Base-by-base conservation (phyloP, 2,113 vertebrate genomes). In the Caretta caretta region DNA sequence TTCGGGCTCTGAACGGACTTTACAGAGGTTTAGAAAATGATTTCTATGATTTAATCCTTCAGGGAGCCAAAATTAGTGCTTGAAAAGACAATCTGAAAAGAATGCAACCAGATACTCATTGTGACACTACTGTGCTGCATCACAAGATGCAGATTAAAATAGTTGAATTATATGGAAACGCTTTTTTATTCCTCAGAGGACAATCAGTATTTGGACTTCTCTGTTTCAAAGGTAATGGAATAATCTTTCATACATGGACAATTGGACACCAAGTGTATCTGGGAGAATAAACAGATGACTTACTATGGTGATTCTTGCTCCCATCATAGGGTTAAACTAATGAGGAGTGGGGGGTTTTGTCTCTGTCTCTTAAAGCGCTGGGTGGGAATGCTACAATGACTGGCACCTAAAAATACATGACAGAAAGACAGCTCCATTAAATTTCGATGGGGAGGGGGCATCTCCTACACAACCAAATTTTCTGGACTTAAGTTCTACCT, bases 401-500 rank as follows among this genome's bases (percentile, higher is more conserved):
- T 10, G 11, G 38, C 78, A 80, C 19, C 42, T 69, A 27, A 12
- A 80, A 59, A 25, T 0, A 0, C 8, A 75, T 54, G 27, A 35
- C 10, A 84, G 65, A 4, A 42, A 25, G 1, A 86, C 19, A 27
- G 80, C 81, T 42, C 25, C 42, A 85, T 86, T 46, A 4, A 57
- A 85, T 84, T 53, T 53, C 38, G 49, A 48, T 88, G 35, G 42
- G 65, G 19, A n/a, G 35, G n/a, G 65, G 54, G 59, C 0, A 0
- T 46, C 11, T 78, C 31, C 83, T 89, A 57, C 75, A 38, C 22
- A 46, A 19, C 24, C 27, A 42, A 14, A 25, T 59, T 48, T 83
- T 54, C 38, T 29, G 42, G 54, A 56, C 25, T 25, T 94, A 78
- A 94, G 87, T 27, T 53, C 84, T 72, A 31, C 38, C 87, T 49